Evolutionary conservation across 92 coral and sea anemone species (phyloP), one percentile per base, ranked within the genome.

Genomic region (Umimayanthus chanpuru): DNA sequence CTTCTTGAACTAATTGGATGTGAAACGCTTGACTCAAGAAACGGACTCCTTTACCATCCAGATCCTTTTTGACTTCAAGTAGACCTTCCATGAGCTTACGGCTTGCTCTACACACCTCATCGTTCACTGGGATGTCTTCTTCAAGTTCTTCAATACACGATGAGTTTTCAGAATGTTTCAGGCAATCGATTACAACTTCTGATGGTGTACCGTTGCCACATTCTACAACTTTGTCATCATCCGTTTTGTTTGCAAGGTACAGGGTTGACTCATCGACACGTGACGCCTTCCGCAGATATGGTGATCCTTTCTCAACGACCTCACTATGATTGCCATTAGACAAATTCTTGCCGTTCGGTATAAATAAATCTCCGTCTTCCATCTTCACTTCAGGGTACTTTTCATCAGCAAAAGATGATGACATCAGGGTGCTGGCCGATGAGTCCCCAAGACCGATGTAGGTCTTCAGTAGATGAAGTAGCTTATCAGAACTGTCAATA

Each of bases 161-260:
- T 7, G 41, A 73, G 2, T 26, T 43, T 55, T 30, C 28, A 86
- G 66, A 29, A 67, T 20, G 44, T 55, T 80, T 56, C 32, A 23
- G 30, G 15, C 82, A 5, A 36, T 87, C 26, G 39, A 9, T 50
- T 36, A 10, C 67, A n/a, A 53, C 28, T 14, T 41, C 50, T 39
- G 74, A 14, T 12, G 77, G 80, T 61, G 39, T 64, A 41, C 68
- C 49, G 30, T 15, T 68, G 39, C 80, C 47, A 64, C 93, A 92
- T 32, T 92, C 96, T 66, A 90, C 90, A 32, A 83, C 96, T 67
- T 95, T 95, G 71, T 93, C 98, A 77, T 95, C 98, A 50, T 95
- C 98, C 18, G 98, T 95, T 88, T 95, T 93, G 70, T 95, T 95
- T 41, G 77, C 65, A 43, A 88, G 8, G 68, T 93, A 38, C 71